phyloP scores from a whole-genome alignment of 2,113 vertebrate species.

The Euleptes europaea region DNA sequence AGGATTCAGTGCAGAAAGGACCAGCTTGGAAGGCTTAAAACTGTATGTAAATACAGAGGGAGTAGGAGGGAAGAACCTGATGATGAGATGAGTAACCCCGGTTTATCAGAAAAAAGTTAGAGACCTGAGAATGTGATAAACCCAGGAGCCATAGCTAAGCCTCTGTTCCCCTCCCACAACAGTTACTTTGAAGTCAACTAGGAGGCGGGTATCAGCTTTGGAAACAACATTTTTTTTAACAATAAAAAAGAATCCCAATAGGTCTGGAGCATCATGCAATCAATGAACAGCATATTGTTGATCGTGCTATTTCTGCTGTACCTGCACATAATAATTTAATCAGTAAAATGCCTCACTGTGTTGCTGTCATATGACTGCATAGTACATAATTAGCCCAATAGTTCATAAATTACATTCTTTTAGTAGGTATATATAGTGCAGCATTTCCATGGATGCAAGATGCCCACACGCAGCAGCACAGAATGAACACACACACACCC shows the following conservation, averaged over 20 bases:
- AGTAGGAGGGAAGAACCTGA: not conserved
- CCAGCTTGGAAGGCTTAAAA: not conserved
- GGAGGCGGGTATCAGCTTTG: not conserved
- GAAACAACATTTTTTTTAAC: too few relatives aligned
- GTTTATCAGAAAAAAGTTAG: not conserved
- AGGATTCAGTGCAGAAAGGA: not conserved
- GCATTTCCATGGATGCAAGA: too few relatives aligned
- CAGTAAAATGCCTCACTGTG: not conserved
- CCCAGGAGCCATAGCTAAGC: not conserved
- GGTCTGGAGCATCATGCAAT: not conserved
- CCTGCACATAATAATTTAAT: not conserved
- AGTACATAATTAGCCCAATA: not conserved
- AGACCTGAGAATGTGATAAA: not conserved
- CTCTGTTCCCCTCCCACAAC: not conserved
- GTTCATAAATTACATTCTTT: not conserved
- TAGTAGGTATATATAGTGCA: not conserved
- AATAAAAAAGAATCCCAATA: too few relatives aligned
- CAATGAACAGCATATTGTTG: not conserved
- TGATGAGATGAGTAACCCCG: not conserved
- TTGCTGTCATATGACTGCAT: not conserved
- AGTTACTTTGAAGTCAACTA: not conserved
- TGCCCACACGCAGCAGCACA: too few relatives aligned
- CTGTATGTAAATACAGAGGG: not conserved
- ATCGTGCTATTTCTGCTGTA: not conserved
- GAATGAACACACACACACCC: too few relatives aligned